phyloP scores from a whole-genome alignment of 30 jellyfish, hydroid and myxozoan genomes.

The Morbakka virulenta region DNA sequence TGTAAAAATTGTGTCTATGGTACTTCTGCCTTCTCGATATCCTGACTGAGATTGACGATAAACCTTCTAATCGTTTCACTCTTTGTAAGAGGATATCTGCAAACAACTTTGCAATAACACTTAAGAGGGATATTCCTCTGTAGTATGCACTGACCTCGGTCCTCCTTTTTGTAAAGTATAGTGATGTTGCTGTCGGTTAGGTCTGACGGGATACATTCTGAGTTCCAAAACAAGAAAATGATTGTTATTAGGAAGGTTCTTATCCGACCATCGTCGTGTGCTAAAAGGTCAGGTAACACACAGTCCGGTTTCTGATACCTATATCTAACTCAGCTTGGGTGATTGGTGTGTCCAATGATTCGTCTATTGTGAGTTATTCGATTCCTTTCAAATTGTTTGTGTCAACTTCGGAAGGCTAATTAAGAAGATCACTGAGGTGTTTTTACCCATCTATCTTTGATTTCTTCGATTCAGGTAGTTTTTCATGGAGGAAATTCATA shows the following conservation, averaged over 20 bases:
- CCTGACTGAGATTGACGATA: constrained; percentile 60
- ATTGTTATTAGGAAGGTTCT: constrained; percentile 30
- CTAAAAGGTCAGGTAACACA: constrained; percentile 41
- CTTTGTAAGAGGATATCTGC: no score
- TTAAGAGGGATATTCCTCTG: constrained; percentile 53
- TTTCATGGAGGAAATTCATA: no score
- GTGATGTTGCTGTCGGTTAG: constrained; percentile 44
- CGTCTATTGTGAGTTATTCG: no score
- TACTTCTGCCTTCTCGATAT: constrained; percentile 58
- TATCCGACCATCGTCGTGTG: constrained; percentile 37
- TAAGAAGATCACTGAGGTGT: constrained; percentile 48
- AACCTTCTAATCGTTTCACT: constrained; percentile 12
- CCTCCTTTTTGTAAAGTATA: constrained; percentile 39
- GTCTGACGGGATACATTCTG: constrained; percentile 46
- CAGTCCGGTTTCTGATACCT: constrained; percentile 61
- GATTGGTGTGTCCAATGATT: constrained; percentile 53
- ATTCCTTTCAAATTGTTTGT: no score
- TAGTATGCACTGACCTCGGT: constrained; percentile 13
- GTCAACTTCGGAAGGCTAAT: no score
- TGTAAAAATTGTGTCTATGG: constrained; percentile 43
- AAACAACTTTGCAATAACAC: no score
- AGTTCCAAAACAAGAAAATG: constrained; percentile 18
- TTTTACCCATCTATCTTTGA: constrained; percentile 55
- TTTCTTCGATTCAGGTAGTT: constrained; percentile 25
- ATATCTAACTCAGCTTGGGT: constrained; percentile 41